Percentiles rank a stretch among this genome's conserved stretches.
Conservation (phyloP, 2,888 invertebrate genomes). For the Drosophila anomelani region DNA sequence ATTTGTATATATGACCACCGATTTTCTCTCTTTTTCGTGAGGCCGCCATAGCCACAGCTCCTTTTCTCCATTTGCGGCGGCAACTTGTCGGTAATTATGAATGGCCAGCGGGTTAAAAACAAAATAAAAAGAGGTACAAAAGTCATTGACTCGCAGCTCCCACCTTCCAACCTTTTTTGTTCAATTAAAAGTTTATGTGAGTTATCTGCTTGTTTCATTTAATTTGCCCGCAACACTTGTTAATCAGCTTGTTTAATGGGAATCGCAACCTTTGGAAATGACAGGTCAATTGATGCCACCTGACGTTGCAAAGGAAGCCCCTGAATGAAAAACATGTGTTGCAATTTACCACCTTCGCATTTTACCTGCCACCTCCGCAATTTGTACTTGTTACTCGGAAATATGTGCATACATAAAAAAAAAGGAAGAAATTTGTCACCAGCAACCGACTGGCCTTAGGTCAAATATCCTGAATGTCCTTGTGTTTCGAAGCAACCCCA, state of each 20-base stretch:
- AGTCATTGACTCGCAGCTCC: constrained; percentile 40
- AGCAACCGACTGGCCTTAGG: constrained; percentile 24
- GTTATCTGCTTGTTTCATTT: constrained; percentile 65
- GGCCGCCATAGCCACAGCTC: constrained; percentile 24
- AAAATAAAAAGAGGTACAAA: constrained; percentile 22
- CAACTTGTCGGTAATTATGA: constrained; percentile 68
- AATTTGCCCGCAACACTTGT: constrained; percentile 45
- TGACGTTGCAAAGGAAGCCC: background rate
- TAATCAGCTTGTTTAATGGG: constrained; percentile 52
- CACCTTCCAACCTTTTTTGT: constrained; percentile 45
- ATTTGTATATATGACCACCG: too few relatives aligned
- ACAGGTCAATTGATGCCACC: constrained; percentile 26
- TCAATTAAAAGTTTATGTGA: constrained; percentile 69
- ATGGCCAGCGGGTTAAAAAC: constrained; percentile 59
- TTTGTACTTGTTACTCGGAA: constrained; percentile 1
- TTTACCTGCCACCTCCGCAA: constrained; percentile 1
- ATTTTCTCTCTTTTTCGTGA: constrained; percentile 9
- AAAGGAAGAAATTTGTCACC: constrained; percentile 9
- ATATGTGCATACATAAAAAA: background rate
- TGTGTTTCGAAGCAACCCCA: constrained; percentile 4
- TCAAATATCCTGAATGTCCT: constrained; percentile 17
- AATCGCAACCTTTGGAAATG: constrained; percentile 28
- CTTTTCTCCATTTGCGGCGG: constrained; percentile 43
- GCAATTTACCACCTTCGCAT: constrained; percentile 1
- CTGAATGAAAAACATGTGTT: constrained; percentile 5